Percentiles rank a stretch among this genome's conserved stretches.
Evolutionary conservation across 2,113 vertebrate species (phyloP).

Genomic region (Chauna torquata): DNA sequence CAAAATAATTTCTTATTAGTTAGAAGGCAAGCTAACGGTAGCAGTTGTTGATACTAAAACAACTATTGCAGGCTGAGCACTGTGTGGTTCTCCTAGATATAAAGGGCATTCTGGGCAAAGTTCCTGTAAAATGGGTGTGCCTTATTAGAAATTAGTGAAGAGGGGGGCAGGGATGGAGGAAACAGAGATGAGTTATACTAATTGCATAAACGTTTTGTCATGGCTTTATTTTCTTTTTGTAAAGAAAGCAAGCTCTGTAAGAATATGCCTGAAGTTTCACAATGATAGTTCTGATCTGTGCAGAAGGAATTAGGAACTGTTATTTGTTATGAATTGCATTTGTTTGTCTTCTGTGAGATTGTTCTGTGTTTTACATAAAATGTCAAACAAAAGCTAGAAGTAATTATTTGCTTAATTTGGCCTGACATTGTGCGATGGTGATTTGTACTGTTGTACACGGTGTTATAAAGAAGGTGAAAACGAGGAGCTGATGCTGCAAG

Average conservation of each 20-base stretch:
- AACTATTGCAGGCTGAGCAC: background rate
- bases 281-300: background rate
- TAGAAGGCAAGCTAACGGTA: background rate
- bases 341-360: background rate
- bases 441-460: background rate
- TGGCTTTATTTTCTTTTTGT: background rate
- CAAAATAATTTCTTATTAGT: background rate
- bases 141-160: background rate
- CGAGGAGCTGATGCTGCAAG: background rate
- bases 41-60: fast-evolving
- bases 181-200: background rate
- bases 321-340: background rate
- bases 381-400: background rate
- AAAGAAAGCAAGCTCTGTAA: background rate
- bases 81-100: background rate
- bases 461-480: background rate
- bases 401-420: background rate
- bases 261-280: background rate
- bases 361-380: background rate
- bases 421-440: background rate
- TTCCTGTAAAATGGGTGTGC: background rate
- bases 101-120: background rate
- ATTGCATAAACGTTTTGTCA: background rate
- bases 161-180: background rate
- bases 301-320: background rate